phyloP scores from a whole-genome alignment of 2,797 vertebrate species.

The Myotis pilosus region DNA sequence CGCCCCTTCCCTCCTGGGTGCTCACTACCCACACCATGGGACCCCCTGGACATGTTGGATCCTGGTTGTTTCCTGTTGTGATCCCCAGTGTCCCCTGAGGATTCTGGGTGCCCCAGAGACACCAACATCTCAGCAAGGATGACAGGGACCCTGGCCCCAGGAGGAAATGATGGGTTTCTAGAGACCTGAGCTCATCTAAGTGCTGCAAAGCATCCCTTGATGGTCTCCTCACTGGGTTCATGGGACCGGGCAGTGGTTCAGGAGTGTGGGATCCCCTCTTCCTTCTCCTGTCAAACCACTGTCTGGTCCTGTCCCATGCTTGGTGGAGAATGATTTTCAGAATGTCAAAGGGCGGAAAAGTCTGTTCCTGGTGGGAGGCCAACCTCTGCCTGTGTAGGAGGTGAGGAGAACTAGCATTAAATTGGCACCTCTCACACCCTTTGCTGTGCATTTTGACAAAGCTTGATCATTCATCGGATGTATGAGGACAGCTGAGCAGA shows the following conservation, averaged over 20 bases:
- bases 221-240: too few relatives aligned
- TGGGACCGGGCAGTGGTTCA: not conserved
- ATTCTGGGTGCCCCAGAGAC: not conserved
- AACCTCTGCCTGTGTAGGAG: too few relatives aligned
- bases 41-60: not conserved
- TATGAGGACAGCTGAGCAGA: not conserved
- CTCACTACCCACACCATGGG: not conserved
- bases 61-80: not conserved
- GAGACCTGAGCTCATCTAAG: not conserved
- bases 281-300: not conserved
- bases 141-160: not conserved
- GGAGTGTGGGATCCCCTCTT: not conserved
- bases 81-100: not conserved
- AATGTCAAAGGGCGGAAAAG: not conserved
- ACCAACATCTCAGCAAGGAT: not conserved
- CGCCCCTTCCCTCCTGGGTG: not conserved
- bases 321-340: not conserved
- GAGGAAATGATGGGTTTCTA: not conserved
- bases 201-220: too few relatives aligned
- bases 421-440: not conserved
- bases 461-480: not conserved
- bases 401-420: not conserved
- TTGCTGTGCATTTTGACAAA: not conserved
- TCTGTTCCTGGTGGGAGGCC: not conserved
- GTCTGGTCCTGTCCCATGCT: too few relatives aligned